Evolutionary conservation across 1,140 invertebrate species (phyloP), one percentile per base, ranked within the genome.

Genomic region (Drosophila ambigua): DNA sequence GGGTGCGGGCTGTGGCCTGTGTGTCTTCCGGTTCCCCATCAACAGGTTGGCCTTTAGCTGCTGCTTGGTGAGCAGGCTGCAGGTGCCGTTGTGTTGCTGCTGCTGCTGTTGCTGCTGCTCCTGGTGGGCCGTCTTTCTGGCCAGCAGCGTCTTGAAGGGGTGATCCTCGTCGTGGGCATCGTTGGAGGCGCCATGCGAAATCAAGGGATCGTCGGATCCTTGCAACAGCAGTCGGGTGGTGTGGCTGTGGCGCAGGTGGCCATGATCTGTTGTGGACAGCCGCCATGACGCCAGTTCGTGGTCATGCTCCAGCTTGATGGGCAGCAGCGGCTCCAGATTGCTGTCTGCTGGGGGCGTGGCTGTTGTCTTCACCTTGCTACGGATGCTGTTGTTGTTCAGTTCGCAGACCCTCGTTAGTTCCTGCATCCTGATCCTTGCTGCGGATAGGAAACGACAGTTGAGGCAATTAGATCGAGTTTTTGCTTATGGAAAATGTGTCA

Each of bases 131-230:
- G 62, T 51, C 35, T 76, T 76, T 41, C 83, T 76, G 0, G 79
- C 83, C 45, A 88, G 31, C 13, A 87, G 39, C 1, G 60, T 69
- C 44, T 76, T 88, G 59, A 88, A 83, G n/a, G 88, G 81, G 51
- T 85, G 88, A 55, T 92, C 91, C 64, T 92, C 91, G 43, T 91
- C 90, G 28, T 77, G 72, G 4, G 59, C 44, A 26, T 91, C 85
- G 16, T 61, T 87, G 45, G 59, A 71, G 55, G 91, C 90, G 2
- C 91, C 91, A 23, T 83, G 81, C 41, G 81, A 91, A 50, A 92
- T 92, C 35, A 92, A 49, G 0, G 91, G 91, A 72, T 92, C 91
- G 54, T 91, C 91, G 2, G 91, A 92, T 49, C 85, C 78, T 39
- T 90, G 90, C 41, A 91, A 59, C 16, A 91, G 46, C 54, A 91